Conservation (phyloP, 2,113 vertebrate species). For the Ciconia boyciana region DNA sequence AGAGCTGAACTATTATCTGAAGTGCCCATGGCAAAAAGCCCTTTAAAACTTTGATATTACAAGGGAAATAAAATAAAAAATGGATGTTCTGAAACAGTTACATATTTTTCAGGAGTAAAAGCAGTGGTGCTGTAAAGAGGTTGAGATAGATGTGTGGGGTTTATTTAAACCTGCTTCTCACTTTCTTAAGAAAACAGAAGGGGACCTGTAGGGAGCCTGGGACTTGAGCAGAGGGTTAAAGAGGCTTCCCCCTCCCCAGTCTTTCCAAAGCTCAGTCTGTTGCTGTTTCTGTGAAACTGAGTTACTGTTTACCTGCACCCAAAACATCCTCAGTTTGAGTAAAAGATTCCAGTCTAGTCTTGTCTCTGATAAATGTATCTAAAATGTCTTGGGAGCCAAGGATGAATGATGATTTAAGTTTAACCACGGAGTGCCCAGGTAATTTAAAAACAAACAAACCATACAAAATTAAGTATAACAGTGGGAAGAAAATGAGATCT, state of each 20-base stretch:
- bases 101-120: background rate
- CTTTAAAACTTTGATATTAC: background rate
- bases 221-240: background rate
- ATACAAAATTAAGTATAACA: background rate
- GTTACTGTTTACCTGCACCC: background rate
- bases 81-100: background rate
- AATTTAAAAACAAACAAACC: background rate
- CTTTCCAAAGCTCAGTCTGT: background rate
- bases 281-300: background rate
- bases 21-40: background rate
- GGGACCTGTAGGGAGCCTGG: background rate
- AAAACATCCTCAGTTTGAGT: background rate
- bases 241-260: background rate
- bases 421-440: background rate
- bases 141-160: background rate
- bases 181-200: background rate
- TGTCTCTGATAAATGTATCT: background rate
- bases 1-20: background rate
- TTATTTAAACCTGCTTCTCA: background rate
- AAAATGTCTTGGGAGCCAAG: background rate
- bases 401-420: background rate
- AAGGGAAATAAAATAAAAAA: background rate
- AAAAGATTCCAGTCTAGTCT: background rate
- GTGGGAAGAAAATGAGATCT: background rate
- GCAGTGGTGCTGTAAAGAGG: background rate